Percentiles rank a stretch among this genome's conserved stretches.
phyloP scores from a whole-genome alignment of 2,888 invertebrate genomes.

The Heteropelma amictum region DNA sequence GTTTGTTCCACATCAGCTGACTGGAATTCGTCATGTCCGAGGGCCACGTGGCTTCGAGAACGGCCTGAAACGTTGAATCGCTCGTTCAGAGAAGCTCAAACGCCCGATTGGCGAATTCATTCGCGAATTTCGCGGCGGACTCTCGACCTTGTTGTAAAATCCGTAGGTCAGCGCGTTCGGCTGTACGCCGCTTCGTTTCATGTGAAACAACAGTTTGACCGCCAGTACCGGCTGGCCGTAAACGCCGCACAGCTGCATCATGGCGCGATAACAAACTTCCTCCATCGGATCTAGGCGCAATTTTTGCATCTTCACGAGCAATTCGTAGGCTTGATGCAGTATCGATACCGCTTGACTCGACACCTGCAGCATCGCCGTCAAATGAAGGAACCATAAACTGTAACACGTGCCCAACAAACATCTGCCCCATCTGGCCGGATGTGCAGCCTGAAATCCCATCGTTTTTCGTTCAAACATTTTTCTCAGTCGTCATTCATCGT shows the following conservation, averaged over 20 bases:
- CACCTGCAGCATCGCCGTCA: conserved; percentile 89
- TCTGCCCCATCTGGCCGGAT: conserved; percentile 95
- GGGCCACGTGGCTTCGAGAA: conserved; percentile 97
- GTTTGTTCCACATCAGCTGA: conserved; percentile 94
- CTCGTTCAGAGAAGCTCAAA: not conserved
- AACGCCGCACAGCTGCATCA: conserved; percentile 98
- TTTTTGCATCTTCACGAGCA: conserved; percentile 92
- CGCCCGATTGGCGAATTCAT: not conserved
- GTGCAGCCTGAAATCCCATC: conserved; percentile 77
- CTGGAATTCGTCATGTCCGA: conserved; percentile 89
- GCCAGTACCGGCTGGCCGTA: conserved; percentile 96
- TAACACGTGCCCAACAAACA: conserved; percentile 93
- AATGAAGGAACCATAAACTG: conserved; percentile 96
- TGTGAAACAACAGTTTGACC: conserved; percentile 92
- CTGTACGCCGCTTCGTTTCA: conserved; percentile 95
- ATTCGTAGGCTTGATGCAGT: conserved; percentile 85
- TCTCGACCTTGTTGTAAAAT: conserved; percentile 82
- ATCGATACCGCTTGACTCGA: conserved; percentile 79
- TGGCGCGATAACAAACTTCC: conserved; percentile 98
- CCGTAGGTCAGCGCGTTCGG: conserved; percentile 99
- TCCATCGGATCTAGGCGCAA: conserved; percentile 91
- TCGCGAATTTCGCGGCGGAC: not conserved
- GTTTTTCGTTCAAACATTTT: not conserved
- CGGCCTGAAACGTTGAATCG: conserved; percentile 81
- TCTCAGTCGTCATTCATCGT: not conserved